These are phyloP conservation scores for Malacoraja senta DNA, from an alignment of 2,797 vertebrate species.

Conservation along the genomic window DNA sequence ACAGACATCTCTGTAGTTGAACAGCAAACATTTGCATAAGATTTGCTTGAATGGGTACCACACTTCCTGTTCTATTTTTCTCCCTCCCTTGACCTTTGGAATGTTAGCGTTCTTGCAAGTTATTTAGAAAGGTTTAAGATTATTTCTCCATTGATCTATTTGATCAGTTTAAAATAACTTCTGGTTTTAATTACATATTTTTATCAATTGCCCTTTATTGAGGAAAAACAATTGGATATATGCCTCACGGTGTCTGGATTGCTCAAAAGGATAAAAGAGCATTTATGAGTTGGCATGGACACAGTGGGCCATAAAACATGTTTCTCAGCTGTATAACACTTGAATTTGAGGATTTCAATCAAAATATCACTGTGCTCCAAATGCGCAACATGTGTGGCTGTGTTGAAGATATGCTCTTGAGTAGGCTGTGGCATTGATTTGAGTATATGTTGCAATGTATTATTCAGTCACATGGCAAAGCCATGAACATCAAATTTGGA, in stretches of 20 bases:
- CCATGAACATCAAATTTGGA: neutral
- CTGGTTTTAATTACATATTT: neutral
- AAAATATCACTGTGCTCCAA: neutral
- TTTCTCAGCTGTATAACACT: neutral
- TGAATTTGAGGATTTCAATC: neutral
- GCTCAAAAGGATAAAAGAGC: neutral
- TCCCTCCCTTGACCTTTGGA: neutral
- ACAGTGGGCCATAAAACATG: too few relatives aligned
- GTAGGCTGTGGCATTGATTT: neutral
- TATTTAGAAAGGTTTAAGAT: neutral
- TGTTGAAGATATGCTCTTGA: neutral
- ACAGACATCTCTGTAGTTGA: neutral
- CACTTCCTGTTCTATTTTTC: neutral
- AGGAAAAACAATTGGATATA: neutral
- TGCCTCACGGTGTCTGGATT: neutral
- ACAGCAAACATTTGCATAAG: neutral
- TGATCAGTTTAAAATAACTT: neutral
- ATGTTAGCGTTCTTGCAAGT: neutral
- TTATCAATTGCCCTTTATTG: neutral
- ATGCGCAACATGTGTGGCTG: neutral
- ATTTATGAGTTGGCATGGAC: too few relatives aligned
- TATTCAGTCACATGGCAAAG: neutral
- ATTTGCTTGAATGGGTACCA: neutral
- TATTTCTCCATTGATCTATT: neutral
- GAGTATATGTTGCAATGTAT: neutral